phyloP scores from a whole-genome alignment of 1,140 invertebrate species.

The Bilobella aurantiaca region DNA sequence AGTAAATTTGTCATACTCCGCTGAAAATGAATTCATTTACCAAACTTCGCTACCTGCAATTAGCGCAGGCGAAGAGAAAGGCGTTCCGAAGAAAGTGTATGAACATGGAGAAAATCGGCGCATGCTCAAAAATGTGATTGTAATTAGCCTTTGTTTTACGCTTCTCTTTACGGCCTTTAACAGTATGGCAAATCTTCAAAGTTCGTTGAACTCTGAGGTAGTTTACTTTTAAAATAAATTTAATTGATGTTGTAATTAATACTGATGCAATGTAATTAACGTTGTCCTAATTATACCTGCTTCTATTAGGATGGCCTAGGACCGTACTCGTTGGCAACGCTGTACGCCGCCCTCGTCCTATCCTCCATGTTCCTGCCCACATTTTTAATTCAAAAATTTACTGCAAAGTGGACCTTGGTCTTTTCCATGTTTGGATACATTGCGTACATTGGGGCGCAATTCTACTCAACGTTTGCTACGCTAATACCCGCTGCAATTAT shows the following conservation, averaged over 20 bases:
- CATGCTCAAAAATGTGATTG: neutral
- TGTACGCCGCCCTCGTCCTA: conserved; percentile 77
- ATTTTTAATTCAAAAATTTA: conserved; percentile 73
- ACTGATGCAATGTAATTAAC: neutral
- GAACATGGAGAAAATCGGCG: conserved; percentile 44
- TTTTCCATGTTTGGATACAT: conserved; percentile 83
- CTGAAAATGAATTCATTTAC: no score
- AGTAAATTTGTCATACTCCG: no score
- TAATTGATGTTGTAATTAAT: neutral
- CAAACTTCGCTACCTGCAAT: neutral
- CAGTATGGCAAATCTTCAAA: conserved; percentile 78
- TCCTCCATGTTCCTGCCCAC: conserved; percentile 89
- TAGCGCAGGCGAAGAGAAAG: neutral
- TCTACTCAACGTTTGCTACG: conserved; percentile 78
- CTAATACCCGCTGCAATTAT: conserved; percentile 81
- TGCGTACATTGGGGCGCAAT: conserved; percentile 85
- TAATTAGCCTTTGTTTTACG: conserved; percentile 37
- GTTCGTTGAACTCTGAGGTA: conserved; percentile 43
- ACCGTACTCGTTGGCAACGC: conserved; percentile 68
- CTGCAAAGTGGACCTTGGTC: conserved; percentile 90
- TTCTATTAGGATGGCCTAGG: conserved; percentile 44
- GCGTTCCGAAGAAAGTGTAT: neutral
- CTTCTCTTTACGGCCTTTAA: conserved; percentile 36
- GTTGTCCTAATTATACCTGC: neutral
- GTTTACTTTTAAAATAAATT: neutral